Conservation (phyloP, 2,797 vertebrate species). For the Aplochiton taeniatus region DNA sequence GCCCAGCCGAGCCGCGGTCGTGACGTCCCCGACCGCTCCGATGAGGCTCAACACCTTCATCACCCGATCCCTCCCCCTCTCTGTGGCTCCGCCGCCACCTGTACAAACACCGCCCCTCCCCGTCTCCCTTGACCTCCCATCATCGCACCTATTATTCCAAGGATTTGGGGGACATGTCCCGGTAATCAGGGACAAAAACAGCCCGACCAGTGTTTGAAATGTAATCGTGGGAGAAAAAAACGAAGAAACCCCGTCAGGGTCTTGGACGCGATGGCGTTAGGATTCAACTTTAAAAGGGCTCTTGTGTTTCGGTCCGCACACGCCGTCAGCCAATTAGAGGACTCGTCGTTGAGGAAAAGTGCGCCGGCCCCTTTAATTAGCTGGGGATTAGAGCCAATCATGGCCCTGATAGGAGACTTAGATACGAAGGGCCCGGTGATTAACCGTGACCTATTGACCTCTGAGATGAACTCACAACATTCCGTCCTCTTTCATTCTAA, state of each 20-base stretch:
- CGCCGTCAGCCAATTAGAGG: slow-evolving; percentile 20
- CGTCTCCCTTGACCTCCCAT: slow-evolving; percentile 25
- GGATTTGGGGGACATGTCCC: slow-evolving; percentile 48
- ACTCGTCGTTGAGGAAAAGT: slow-evolving; percentile 42
- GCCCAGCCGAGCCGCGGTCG: slow-evolving; percentile 12
- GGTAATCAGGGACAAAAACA: slow-evolving; percentile 51
- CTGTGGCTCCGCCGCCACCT: slow-evolving; percentile 59
- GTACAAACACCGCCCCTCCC: slow-evolving; percentile 67
- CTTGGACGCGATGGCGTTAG: slow-evolving; percentile 35
- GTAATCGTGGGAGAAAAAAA: slow-evolving; percentile 34
- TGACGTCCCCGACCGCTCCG: slow-evolving; percentile 12
- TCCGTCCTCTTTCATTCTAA: background rate
- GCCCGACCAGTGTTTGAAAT: slow-evolving; percentile 53
- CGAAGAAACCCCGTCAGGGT: slow-evolving; percentile 6
- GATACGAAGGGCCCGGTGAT: slow-evolving; percentile 49
- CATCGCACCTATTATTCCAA: slow-evolving; percentile 54
- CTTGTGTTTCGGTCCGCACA: slow-evolving; percentile 36
- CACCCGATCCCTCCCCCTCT: slow-evolving; percentile 53
- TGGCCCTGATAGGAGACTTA: slow-evolving; percentile 34
- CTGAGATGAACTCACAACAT: slow-evolving; percentile 21
- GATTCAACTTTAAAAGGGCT: slow-evolving; percentile 33
- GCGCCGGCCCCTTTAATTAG: slow-evolving; percentile 32
- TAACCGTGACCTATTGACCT: slow-evolving; percentile 19
- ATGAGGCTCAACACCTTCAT: slow-evolving; percentile 29
- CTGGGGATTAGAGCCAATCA: slow-evolving; percentile 37